Evolutionary conservation across 2,888 invertebrate genomes (phyloP).

Genomic region (Orchesella flavescens): DNA sequence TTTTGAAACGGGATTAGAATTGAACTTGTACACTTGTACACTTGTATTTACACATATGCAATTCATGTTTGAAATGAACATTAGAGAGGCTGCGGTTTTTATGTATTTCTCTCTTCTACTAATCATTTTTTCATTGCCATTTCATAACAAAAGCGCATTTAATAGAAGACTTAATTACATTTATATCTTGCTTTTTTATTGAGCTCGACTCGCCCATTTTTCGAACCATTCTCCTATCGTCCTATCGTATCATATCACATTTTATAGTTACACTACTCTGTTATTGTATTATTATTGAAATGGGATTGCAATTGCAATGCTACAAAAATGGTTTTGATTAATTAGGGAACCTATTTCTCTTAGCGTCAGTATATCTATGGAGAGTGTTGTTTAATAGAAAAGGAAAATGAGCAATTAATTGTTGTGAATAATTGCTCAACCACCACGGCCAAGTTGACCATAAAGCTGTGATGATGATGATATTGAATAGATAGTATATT

Average conservation of each 20-base stretch:
- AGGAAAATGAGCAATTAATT: constrained; percentile 43
- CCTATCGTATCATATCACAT: not conserved
- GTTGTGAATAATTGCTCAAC: constrained; percentile 52
- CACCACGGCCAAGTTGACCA: constrained; percentile 56
- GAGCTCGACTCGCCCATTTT: not conserved
- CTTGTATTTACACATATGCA: not conserved
- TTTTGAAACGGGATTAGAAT: not conserved
- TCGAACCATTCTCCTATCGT: not conserved
- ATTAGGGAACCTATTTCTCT: constrained; percentile 47
- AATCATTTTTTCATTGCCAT: constrained; percentile 44
- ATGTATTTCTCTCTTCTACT: not conserved
- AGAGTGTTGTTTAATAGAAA: not conserved
- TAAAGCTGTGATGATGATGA: not conserved
- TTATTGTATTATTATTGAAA: no score
- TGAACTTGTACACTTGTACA: not conserved
- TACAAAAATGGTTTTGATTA: constrained; percentile 43
- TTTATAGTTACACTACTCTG: no score
- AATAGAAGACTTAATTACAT: constrained; percentile 37
- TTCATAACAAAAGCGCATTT: constrained; percentile 13
- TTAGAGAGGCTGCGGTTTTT: not conserved
- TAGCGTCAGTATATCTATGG: not conserved
- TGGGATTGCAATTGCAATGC: not conserved
- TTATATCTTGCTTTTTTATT: constrained; percentile 27
- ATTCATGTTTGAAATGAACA: not conserved
- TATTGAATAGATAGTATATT: no score